A percentile compares a stretch with the other conserved stretches of the same genome.
phyloP scores from a whole-genome alignment of 2,113 vertebrate species.

The Pollachius pollachius region DNA sequence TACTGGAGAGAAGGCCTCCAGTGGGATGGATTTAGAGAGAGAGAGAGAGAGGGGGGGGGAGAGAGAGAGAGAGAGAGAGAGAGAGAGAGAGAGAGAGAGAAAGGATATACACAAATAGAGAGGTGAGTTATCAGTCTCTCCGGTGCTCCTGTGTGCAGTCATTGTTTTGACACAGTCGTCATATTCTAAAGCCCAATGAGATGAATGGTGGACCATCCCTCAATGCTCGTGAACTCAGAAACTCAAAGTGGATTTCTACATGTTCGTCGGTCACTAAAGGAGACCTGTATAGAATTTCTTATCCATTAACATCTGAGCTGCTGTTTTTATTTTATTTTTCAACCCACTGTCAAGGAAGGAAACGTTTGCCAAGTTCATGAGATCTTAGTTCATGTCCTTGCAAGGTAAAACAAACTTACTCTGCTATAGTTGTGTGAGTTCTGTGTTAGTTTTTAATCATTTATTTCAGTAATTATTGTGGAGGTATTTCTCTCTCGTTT shows the following conservation, averaged over 20 bases:
- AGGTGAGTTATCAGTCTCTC: background rate
- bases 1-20: background rate
- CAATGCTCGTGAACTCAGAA: background rate
- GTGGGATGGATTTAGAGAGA: background rate
- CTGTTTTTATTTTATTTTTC: too few species aligned
- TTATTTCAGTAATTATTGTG: too few species aligned
- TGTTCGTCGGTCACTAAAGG: too few species aligned
- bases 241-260: background rate
- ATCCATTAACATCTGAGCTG: too few species aligned
- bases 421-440: too few species aligned
- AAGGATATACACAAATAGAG: too few species aligned
- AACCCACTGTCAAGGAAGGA: too few species aligned
- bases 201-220: background rate
- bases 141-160: background rate
- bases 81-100: background rate
- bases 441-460: too few species aligned
- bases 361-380: too few species aligned
- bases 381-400: too few species aligned
- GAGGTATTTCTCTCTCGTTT: slow-evolving; percentile 26
- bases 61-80: background rate
- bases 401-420: too few species aligned
- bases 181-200: background rate
- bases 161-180: background rate
- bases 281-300: too few species aligned
- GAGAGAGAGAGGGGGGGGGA: background rate